phyloP scores from a whole-genome alignment of 2,797 vertebrate species.

The Tolypeutes matacus region DNA sequence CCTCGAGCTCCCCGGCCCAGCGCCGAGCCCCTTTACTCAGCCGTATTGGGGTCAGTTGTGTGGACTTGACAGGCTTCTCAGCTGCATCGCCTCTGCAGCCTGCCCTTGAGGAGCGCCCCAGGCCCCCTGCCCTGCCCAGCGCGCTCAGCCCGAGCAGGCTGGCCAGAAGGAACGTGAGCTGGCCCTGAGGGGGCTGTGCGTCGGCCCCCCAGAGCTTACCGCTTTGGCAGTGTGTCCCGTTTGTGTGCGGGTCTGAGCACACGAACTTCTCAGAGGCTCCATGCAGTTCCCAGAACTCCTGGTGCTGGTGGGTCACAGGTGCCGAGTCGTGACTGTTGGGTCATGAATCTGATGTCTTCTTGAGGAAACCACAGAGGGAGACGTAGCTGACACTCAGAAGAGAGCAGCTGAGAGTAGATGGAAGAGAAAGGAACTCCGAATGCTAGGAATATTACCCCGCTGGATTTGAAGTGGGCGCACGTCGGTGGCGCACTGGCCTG shows the following conservation, averaged over 20 bases:
- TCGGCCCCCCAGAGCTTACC: neutral
- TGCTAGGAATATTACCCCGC: neutral
- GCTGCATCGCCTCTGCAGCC: neutral
- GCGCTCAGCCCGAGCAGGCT: neutral
- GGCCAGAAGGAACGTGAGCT: no score
- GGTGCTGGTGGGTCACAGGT: no score
- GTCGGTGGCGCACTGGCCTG: neutral
- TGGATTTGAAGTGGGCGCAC: neutral
- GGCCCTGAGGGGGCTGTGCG: neutral
- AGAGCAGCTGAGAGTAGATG: neutral
- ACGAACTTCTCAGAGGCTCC: neutral
- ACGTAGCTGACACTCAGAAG: neutral
- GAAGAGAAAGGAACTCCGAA: neutral
- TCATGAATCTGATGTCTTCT: neutral
- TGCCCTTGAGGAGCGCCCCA: neutral
- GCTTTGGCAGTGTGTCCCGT: no score
- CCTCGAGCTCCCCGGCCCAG: neutral
- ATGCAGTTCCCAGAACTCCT: neutral
- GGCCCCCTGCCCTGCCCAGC: neutral
- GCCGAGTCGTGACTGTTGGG: neutral
- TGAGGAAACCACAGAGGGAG: neutral
- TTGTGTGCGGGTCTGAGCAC: no score
- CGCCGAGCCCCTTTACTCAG: neutral
- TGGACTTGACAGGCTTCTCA: neutral
- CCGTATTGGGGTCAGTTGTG: neutral